phyloP scores from a whole-genome alignment of 1,140 invertebrate genomes.

The Rhagoletis pomonella region DNA sequence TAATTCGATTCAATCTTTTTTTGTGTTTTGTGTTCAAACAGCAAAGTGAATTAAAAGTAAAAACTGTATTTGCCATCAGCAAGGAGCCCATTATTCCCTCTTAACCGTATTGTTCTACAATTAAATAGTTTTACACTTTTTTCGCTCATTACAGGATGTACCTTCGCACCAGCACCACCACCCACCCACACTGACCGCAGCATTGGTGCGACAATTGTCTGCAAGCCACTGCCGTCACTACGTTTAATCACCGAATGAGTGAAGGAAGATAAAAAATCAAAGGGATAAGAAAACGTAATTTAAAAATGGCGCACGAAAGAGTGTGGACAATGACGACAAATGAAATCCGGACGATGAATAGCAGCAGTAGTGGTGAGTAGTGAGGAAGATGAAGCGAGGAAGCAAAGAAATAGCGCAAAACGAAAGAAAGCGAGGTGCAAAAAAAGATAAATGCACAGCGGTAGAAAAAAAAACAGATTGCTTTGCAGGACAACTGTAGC shows the following conservation, averaged over 20 bases:
- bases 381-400: background rate
- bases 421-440: background rate
- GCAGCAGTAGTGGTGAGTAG: constrained; percentile 55
- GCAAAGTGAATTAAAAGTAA: background rate
- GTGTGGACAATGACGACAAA: constrained; percentile 68
- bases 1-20: background rate
- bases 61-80: constrained; percentile 6
- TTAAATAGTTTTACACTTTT: constrained; percentile 47
- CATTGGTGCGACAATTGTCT: background rate
- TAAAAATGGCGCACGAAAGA: constrained; percentile 64
- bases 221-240: constrained; percentile 20
- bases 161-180: background rate
- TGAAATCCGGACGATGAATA: constrained; percentile 59
- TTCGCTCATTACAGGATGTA: constrained; percentile 38
- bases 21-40: background rate
- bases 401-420: background rate
- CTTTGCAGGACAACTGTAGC: background rate
- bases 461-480: background rate
- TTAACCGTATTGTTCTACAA: constrained; percentile 34
- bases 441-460: background rate
- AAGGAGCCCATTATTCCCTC: background rate
- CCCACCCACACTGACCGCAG: constrained; percentile 6
- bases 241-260: constrained; percentile 35
- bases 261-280: constrained; percentile 2
- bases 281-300: constrained; percentile 48